A percentile compares a stretch with the other conserved stretches of the same genome.
These are phyloP conservation scores for Pristionchus mayeri DNA, from an alignment of 2,888 invertebrate species.

Conservation along the genomic window DNA sequence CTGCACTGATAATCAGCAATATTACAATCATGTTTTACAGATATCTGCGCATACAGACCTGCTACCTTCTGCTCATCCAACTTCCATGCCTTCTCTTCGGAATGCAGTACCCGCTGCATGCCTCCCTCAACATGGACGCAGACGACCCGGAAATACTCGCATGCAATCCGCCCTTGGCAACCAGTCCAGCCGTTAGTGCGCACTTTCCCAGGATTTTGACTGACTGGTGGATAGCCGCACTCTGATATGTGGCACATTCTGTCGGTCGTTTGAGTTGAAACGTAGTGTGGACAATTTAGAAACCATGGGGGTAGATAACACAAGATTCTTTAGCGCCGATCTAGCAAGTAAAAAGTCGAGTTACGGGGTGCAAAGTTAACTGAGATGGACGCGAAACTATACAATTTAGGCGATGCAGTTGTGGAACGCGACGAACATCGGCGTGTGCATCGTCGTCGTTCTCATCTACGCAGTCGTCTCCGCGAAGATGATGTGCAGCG, in stretches of 20 bases:
- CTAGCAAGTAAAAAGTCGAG: too few relatives aligned
- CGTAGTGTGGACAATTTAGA: too few relatives aligned
- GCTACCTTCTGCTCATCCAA: constrained; percentile 33
- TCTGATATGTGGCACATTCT: too few relatives aligned
- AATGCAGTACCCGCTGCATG: constrained; percentile 11
- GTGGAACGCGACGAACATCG: constrained; percentile 35
- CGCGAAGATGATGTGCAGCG: not conserved
- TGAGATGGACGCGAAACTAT: too few relatives aligned
- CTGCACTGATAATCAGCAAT: too few relatives aligned
- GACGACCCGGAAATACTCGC: constrained; percentile 11
- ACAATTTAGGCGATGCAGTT: constrained; percentile 20
- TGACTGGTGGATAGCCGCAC: too few relatives aligned
- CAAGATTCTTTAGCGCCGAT: too few relatives aligned
- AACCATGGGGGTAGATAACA: too few relatives aligned
- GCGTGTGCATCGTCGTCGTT: not conserved
- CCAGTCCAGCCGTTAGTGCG: not conserved
- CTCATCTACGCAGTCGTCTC: not conserved
- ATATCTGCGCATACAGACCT: constrained; percentile 7
- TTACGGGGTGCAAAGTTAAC: too few relatives aligned
- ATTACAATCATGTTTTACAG: too few relatives aligned
- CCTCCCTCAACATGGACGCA: not conserved
- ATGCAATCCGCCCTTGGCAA: constrained; percentile 36
- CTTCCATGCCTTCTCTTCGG: constrained; percentile 41
- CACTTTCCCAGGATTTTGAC: too few relatives aligned
- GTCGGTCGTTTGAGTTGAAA: too few relatives aligned